These are phyloP conservation scores for Paralichthys olivaceus DNA, from an alignment of 2,113 vertebrate genomes.

Conservation along the genomic window DNA sequence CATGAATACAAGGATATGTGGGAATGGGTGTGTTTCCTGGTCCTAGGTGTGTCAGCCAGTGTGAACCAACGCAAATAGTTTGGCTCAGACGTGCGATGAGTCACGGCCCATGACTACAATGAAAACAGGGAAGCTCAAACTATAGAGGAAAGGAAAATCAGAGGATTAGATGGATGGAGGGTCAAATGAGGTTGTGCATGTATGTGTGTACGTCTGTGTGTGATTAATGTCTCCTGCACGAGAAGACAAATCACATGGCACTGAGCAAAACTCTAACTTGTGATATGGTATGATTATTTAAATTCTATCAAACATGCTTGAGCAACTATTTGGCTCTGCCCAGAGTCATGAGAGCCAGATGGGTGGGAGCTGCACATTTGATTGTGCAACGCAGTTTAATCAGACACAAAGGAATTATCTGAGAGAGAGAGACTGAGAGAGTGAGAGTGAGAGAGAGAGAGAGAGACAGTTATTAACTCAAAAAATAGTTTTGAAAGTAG, in stretches of 20 bases:
- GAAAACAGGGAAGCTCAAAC: conserved; percentile 74
- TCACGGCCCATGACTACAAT: conserved; percentile 81
- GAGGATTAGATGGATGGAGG: conserved; percentile 61
- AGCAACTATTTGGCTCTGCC: conserved; percentile 22
- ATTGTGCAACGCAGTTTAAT: conserved; percentile 50
- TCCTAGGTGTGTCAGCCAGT: conserved; percentile 82
- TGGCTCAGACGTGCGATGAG: conserved; percentile 76
- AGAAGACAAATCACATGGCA: conserved; percentile 47
- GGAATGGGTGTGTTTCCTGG: conserved; percentile 83
- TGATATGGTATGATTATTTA: conserved; percentile 31
- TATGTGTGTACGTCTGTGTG: conserved; percentile 4
- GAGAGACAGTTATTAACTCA: neutral
- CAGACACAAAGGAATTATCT: conserved; percentile 30
- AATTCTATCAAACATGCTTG: conserved; percentile 18
- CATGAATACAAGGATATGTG: conserved; percentile 80
- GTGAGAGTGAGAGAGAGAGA: neutral
- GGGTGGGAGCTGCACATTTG: conserved; percentile 31
- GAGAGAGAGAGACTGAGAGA: neutral
- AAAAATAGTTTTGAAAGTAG: conserved; percentile 2
- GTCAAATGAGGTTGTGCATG: conserved; percentile 26
- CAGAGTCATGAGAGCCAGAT: conserved; percentile 17
- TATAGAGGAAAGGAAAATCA: conserved; percentile 63
- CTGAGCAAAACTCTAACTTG: conserved; percentile 31
- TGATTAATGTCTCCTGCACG: conserved; percentile 47
- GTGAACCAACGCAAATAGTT: conserved; percentile 79